A percentile compares a stretch with the other conserved stretches of the same genome.
phyloP scores from a whole-genome alignment of 2,888 invertebrate species.

The Polyploca ridens region DNA sequence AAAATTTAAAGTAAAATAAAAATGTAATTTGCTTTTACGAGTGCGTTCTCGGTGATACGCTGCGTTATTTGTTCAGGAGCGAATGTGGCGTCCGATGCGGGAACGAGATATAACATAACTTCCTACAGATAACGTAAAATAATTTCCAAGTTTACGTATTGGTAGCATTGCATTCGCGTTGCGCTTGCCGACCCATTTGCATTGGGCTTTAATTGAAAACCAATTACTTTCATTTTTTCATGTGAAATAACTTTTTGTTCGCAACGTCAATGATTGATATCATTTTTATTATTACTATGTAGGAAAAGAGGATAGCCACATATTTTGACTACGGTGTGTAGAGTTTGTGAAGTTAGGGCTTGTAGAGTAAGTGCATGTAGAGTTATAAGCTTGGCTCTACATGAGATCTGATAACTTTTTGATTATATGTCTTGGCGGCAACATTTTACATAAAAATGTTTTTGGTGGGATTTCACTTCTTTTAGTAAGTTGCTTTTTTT shows the following conservation, averaged over 20 bases:
- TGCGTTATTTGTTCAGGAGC: constrained; percentile 12
- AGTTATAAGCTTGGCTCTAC: too few relatives aligned
- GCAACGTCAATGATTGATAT: too few relatives aligned
- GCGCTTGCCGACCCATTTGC: constrained; percentile 34
- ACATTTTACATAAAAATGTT: too few relatives aligned
- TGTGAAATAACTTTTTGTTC: constrained; percentile 25
- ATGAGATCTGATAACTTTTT: too few relatives aligned
- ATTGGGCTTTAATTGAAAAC: constrained; percentile 45
- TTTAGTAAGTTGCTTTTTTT: too few relatives aligned
- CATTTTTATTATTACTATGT: too few relatives aligned
- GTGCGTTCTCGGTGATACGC: constrained; percentile 18
- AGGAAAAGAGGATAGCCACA: too few relatives aligned
- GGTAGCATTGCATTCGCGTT: constrained; percentile 20
- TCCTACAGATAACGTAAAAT: constrained; percentile 15
- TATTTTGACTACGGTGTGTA: too few relatives aligned
- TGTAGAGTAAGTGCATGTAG: too few relatives aligned
- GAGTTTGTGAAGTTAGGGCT: too few relatives aligned
- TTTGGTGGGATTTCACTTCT: too few relatives aligned
- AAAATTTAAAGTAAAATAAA: constrained; percentile 15
- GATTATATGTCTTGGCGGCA: too few relatives aligned
- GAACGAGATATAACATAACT: constrained; percentile 6
- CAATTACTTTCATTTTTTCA: constrained; percentile 38
- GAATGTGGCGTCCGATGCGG: neutral
- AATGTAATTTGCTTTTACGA: constrained; percentile 19
- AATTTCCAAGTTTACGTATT: constrained; percentile 29